phyloP scores from a whole-genome alignment of 2,113 vertebrate species.

The Eolophus roseicapilla region DNA sequence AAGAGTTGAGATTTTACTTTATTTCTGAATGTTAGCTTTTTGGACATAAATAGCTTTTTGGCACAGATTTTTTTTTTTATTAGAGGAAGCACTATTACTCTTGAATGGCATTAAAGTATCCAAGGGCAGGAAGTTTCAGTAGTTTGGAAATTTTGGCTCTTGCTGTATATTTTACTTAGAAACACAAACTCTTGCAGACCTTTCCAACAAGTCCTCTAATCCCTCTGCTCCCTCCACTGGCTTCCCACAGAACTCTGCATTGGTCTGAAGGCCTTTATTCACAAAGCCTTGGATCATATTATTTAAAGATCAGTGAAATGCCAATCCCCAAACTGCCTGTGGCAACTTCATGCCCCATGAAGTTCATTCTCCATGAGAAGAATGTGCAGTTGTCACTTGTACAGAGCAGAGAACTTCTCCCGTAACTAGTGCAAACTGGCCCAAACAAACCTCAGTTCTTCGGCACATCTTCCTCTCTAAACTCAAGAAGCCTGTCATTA shows the following conservation, averaged over 20 bases:
- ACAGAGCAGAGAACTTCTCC: background rate
- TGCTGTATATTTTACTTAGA: background rate
- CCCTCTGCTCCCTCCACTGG: constrained; percentile 51
- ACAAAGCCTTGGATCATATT: constrained; percentile 38
- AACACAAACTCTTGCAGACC: background rate
- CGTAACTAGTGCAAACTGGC: background rate
- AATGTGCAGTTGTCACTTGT: background rate
- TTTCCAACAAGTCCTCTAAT: constrained; percentile 49
- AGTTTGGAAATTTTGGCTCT: constrained; percentile 15
- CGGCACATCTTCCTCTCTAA: background rate
- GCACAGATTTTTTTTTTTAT: background rate
- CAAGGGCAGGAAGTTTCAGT: background rate
- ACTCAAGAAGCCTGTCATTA: background rate
- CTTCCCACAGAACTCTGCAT: constrained; percentile 32
- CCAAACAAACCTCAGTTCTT: background rate
- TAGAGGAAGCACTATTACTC: background rate
- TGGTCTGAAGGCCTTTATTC: constrained; percentile 38
- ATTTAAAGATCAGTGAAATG: constrained; percentile 53
- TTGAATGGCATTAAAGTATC: background rate
- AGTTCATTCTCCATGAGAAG: background rate
- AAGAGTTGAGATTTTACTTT: background rate
- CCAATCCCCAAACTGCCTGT: background rate
- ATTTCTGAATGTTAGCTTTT: background rate
- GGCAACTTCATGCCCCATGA: background rate
- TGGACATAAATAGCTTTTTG: background rate